phyloP scores from a whole-genome alignment of 37 sponge, comb jelly and placozoan species.

The Haliclona indistincta region DNA sequence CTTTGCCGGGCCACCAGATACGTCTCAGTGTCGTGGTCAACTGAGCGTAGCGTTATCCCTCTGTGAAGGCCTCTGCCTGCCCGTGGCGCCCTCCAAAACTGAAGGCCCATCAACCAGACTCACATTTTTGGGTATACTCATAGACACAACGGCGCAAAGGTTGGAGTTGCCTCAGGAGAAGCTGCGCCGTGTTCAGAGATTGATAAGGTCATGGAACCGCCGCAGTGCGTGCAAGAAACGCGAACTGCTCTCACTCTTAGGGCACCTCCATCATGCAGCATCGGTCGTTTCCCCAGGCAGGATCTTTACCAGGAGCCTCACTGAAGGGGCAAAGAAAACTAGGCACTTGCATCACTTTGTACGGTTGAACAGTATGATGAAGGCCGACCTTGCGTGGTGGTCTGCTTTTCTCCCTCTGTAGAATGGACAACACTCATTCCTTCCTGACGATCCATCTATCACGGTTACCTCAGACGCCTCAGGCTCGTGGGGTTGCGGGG shows the following conservation, averaged over 20 bases:
- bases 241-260: conserved; percentile 11
- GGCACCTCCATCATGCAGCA: neutral
- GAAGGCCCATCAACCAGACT: too few species aligned
- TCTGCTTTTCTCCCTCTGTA: conserved; percentile 1
- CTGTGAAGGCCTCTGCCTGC: too few species aligned
- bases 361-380: conserved; percentile 2
- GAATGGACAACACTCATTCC: neutral
- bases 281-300: neutral
- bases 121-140: too few species aligned
- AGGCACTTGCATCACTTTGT: neutral
- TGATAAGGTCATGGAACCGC: conserved; percentile 1
- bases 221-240: conserved; percentile 4
- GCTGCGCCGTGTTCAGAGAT: too few species aligned
- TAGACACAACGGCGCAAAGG: too few species aligned
- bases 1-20: too few species aligned
- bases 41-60: too few species aligned
- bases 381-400: conserved; percentile 31
- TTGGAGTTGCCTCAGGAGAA: too few species aligned
- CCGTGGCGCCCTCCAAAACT: too few species aligned
- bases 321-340: neutral
- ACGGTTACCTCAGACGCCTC: conserved; percentile 14
- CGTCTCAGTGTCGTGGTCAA: too few species aligned
- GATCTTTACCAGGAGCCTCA: neutral
- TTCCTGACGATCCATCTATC: neutral
- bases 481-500: conserved; percentile 22